phyloP scores from a whole-genome alignment of 2,797 vertebrate species.

The Liparis tanakae region DNA sequence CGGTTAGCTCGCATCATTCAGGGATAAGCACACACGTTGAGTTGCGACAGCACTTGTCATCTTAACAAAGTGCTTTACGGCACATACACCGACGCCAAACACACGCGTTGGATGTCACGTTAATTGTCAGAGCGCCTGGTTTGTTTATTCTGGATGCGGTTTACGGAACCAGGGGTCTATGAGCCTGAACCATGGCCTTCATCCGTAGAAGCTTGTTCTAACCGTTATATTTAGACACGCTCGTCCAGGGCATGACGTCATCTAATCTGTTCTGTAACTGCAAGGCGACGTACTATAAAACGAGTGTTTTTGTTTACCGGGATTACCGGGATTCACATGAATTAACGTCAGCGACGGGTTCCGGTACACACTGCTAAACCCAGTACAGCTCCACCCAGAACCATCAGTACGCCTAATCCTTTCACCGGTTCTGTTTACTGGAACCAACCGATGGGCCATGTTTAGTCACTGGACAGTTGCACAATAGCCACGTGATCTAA shows the following conservation, averaged over 20 bases:
- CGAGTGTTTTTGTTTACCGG: constrained; percentile 22
- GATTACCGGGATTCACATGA: not conserved
- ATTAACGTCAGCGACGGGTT: not conserved
- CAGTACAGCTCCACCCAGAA: constrained; percentile 26
- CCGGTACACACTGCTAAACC: constrained; percentile 16
- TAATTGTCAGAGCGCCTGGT: not conserved
- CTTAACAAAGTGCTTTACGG: not conserved
- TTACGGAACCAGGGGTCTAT: not conserved
- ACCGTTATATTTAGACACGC: not conserved
- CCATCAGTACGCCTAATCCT: constrained; percentile 48
- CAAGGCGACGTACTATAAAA: not conserved
- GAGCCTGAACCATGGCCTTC: constrained; percentile 33
- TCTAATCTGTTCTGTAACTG: not conserved
- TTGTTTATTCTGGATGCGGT: not conserved
- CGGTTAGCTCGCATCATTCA: constrained; percentile 1
- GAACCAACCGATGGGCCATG: constrained; percentile 14
- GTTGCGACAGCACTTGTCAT: not conserved
- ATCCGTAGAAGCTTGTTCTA: not conserved
- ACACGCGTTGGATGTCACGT: not conserved
- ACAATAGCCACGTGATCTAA: constrained; percentile 48
- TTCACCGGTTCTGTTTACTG: constrained; percentile 41
- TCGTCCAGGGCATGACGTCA: not conserved
- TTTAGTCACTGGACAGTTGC: constrained; percentile 48
- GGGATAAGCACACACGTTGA: not conserved
- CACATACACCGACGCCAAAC: not conserved